A percentile compares a stretch with the other conserved stretches of the same genome.
Evolutionary conservation across 2,113 vertebrate genomes (phyloP).

Genomic region (Tympanuchus pallidicinctus): DNA sequence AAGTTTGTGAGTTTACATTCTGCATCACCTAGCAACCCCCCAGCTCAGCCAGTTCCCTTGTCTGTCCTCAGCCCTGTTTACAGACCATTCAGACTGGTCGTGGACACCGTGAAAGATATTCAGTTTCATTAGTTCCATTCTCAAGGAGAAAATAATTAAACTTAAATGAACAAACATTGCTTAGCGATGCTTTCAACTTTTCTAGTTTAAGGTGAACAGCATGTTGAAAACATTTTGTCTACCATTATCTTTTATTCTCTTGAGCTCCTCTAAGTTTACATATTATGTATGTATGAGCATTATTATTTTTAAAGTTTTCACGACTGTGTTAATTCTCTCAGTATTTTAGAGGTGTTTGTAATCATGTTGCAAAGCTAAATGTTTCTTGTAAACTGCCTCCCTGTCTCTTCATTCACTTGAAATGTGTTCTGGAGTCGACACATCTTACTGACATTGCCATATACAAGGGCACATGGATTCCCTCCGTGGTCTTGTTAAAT

Average conservation of each 20-base stretch:
- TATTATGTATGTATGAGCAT: not conserved
- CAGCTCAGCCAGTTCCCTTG: conserved; percentile 80
- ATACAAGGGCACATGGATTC: not conserved
- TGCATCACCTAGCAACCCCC: conserved; percentile 85
- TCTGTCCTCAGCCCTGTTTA: conserved; percentile 83
- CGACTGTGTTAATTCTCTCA: conserved; percentile 8
- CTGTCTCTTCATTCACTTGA: conserved; percentile 28
- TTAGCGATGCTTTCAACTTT: conserved; percentile 75
- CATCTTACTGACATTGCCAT: not conserved
- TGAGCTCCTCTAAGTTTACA: not conserved
- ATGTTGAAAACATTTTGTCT: conserved; percentile 52
- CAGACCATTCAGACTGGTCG: conserved; percentile 82
- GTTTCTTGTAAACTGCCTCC: not conserved
- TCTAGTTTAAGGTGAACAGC: conserved; percentile 71
- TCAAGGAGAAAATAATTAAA: conserved; percentile 88
- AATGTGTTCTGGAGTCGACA: conserved; percentile 5
- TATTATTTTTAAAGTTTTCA: not conserved
- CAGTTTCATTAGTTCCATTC: conserved; percentile 86
- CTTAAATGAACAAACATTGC: conserved; percentile 86
- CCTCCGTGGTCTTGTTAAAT: not conserved
- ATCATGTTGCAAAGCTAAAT: not conserved
- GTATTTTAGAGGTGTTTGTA: not conserved
- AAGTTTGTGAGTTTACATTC: conserved; percentile 85
- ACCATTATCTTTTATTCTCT: conserved; percentile 20
- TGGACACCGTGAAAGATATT: conserved; percentile 83